These are phyloP conservation scores for Gephyroberyx darwinii DNA, from an alignment of 2,797 vertebrate species.

Conservation along the genomic window DNA sequence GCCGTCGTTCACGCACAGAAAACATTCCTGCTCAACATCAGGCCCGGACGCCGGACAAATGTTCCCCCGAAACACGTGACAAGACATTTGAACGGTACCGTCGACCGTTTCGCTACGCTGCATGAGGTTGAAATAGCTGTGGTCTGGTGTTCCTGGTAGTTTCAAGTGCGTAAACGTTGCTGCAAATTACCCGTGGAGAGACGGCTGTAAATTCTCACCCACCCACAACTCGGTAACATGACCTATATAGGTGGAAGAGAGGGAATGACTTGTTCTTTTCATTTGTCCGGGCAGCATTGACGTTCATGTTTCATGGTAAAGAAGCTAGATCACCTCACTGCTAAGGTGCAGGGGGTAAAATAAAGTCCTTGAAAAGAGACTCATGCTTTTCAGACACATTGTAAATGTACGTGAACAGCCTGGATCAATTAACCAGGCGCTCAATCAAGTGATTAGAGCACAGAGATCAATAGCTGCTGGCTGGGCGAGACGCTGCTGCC, in stretches of 20 bases:
- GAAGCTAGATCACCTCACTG: background rate
- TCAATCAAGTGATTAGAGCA: too few relatives aligned
- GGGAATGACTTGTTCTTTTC: conserved; percentile 44
- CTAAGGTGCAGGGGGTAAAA: too few relatives aligned
- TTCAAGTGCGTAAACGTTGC: conserved; percentile 30
- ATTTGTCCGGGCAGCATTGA: conserved; percentile 39
- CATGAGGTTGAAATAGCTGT: conserved; percentile 48
- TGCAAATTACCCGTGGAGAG: conserved; percentile 43
- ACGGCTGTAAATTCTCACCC: conserved; percentile 41
- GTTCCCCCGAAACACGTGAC: conserved; percentile 37
- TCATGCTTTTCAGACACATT: too few relatives aligned
- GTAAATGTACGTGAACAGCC: too few relatives aligned
- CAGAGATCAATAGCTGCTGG: too few relatives aligned
- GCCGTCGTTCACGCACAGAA: conserved; percentile 14
- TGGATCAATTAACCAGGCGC: too few relatives aligned
- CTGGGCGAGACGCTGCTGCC: too few relatives aligned
- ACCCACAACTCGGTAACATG: background rate
- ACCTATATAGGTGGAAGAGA: conserved; percentile 24
- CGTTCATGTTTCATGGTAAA: conserved; percentile 23
- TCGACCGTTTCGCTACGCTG: conserved; percentile 46
- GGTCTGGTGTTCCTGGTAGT: conserved; percentile 34
- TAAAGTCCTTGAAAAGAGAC: too few relatives aligned
- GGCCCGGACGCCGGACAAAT: conserved; percentile 31
- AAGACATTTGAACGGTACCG: conserved; percentile 30
- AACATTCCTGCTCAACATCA: conserved; percentile 59